Conservation (phyloP, 2,888 invertebrate genomes). For the Lottia gigantea region DNA sequence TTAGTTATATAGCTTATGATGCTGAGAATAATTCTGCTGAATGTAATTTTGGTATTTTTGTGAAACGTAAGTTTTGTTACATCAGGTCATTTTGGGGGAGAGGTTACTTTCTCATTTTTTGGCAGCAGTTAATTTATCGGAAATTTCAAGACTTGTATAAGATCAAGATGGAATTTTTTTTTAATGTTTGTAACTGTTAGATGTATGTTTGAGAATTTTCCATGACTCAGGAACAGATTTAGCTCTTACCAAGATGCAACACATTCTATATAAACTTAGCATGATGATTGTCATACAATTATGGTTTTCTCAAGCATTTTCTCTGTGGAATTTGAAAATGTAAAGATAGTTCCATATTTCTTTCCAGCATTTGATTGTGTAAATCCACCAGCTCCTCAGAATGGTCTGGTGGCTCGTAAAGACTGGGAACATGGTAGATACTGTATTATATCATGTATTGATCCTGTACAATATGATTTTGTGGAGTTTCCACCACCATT, state of each 20-base stretch:
- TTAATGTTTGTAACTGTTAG: no score
- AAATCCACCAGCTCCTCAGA: constrained; percentile 43
- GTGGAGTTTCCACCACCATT: constrained; percentile 94
- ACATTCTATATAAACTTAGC: no score
- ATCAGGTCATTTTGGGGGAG: no score
- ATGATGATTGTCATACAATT: no score
- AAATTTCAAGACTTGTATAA: background rate
- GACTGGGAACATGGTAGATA: constrained; percentile 39
- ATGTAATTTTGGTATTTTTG: constrained; percentile 94
- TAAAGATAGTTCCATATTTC: background rate
- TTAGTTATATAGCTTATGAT: constrained; percentile 85
- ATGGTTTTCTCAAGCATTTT: no score
- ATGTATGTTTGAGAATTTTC: no score
- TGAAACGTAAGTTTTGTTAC: constrained; percentile 68
- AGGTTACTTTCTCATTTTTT: no score
- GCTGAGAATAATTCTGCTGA: constrained; percentile 97
- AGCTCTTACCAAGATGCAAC: no score
- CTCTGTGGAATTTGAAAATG: no score
- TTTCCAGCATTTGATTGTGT: constrained; percentile 49
- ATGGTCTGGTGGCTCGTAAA: constrained; percentile 42
- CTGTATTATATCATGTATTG: constrained; percentile 60
- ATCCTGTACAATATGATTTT: constrained; percentile 72
- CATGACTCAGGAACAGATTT: no score
- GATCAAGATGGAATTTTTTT: background rate
- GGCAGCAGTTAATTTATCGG: background rate